Conservation (phyloP, 2,113 vertebrate species). For the Sander lucioperca region DNA sequence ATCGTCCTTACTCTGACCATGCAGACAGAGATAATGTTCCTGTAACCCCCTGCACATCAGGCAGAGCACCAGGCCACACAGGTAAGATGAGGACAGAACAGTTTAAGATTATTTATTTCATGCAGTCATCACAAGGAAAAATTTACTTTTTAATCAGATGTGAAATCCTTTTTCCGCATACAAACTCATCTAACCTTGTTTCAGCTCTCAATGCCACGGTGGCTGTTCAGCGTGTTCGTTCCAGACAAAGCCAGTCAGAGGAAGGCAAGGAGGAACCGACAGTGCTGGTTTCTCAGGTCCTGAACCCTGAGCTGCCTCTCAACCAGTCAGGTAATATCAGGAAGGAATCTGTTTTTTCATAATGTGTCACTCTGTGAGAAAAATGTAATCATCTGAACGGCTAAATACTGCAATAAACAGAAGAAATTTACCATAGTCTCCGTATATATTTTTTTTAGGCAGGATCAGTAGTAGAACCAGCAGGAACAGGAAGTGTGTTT, state of each 20-base stretch:
- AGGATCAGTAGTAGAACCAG: slow-evolving; percentile 21
- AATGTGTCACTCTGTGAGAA: not conserved
- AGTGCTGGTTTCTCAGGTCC: slow-evolving; percentile 81
- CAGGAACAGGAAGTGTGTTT: slow-evolving; percentile 57
- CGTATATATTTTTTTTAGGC: slow-evolving; percentile 54
- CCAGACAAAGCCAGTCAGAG: slow-evolving; percentile 70
- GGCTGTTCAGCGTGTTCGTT: slow-evolving; percentile 83
- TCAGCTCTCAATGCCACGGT: slow-evolving; percentile 89
- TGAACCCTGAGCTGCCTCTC: slow-evolving; percentile 83
- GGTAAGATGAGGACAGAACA: slow-evolving; percentile 72
- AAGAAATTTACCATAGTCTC: not conserved
- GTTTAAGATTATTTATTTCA: not conserved
- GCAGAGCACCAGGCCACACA: slow-evolving; percentile 67
- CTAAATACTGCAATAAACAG: not conserved
- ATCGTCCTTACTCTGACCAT: slow-evolving; percentile 12
- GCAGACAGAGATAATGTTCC: slow-evolving; percentile 59
- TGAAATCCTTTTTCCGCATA: not conserved
- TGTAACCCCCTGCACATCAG: slow-evolving; percentile 61
- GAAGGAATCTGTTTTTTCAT: not conserved
- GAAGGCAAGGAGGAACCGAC: slow-evolving; percentile 55
- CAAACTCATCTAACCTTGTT: slow-evolving; percentile 17
- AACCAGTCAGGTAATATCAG: slow-evolving; percentile 75
- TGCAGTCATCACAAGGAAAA: not conserved
- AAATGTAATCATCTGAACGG: not conserved
- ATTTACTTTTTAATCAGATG: not conserved